phyloP scores from a whole-genome alignment of 2,888 invertebrate genomes.

The Noctua fimbriata region DNA sequence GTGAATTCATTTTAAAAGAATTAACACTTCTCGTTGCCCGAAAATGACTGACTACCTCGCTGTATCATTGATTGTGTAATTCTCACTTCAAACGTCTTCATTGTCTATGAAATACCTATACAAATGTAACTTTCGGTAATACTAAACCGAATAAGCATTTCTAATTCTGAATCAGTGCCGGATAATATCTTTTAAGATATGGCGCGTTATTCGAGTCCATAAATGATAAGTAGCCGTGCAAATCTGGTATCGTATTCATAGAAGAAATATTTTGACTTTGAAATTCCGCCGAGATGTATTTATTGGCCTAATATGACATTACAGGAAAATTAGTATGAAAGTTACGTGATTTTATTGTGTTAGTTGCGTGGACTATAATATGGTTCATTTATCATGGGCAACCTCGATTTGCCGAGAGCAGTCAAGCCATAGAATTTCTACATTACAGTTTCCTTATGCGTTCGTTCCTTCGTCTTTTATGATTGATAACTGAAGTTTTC shows the following conservation, averaged over 20 bases:
- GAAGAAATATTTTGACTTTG: slow-evolving; percentile 49
- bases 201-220: slow-evolving; percentile 76
- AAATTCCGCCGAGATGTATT: slow-evolving; percentile 49
- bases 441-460: slow-evolving; percentile 55
- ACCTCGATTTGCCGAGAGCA: slow-evolving; percentile 37
- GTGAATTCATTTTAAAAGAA: slow-evolving; percentile 76
- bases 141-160: slow-evolving; percentile 50
- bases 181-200: slow-evolving; percentile 69
- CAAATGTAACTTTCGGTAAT: slow-evolving; percentile 46
- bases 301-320: slow-evolving; percentile 62
- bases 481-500: slow-evolving; percentile 59
- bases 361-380: slow-evolving; percentile 26
- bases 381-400: slow-evolving; percentile 53
- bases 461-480: slow-evolving; percentile 42
- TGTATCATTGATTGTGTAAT: slow-evolving; percentile 67
- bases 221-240: slow-evolving; percentile 76
- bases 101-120: slow-evolving; percentile 50
- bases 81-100: slow-evolving; percentile 45
- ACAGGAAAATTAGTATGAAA: slow-evolving; percentile 61
- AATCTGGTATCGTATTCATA: slow-evolving; percentile 62
- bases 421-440: slow-evolving; percentile 44
- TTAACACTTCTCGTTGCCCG: slow-evolving; percentile 73
- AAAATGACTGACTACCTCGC: slow-evolving; percentile 66
- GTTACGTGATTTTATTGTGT: slow-evolving; percentile 61
- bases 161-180: slow-evolving; percentile 63